Conservation (phyloP, 2,797 vertebrate genomes). For the Gymnocypris eckloni region DNA sequence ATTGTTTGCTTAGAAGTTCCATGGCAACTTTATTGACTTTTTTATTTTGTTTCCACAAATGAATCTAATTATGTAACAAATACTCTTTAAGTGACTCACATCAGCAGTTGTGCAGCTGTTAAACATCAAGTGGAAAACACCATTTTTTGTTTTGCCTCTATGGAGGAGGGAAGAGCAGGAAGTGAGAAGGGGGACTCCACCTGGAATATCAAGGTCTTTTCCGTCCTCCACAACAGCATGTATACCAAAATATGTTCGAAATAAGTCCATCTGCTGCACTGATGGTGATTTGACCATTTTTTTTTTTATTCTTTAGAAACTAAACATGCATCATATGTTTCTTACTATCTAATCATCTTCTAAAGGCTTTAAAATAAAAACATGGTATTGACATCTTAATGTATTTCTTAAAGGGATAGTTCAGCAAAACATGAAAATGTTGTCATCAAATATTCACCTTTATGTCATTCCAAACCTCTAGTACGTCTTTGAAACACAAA, state of each 20-base stretch:
- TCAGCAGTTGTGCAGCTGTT: constrained; percentile 51
- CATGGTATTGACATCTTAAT: background rate
- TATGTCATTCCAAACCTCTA: background rate
- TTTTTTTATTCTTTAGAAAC: background rate
- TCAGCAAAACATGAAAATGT: background rate
- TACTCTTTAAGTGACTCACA: constrained; percentile 51
- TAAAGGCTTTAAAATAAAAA: constrained; percentile 8
- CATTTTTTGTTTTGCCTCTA: constrained; percentile 36
- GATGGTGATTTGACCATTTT: background rate
- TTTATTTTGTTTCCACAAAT: constrained; percentile 37
- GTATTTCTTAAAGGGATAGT: background rate
- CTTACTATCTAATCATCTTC: background rate
- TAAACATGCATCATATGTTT: background rate
- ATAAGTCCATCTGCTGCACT: background rate
- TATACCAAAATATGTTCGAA: constrained; percentile 29
- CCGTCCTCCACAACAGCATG: constrained; percentile 12
- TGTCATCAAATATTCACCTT: background rate
- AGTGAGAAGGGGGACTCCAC: constrained; percentile 42
- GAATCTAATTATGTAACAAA: constrained; percentile 67
- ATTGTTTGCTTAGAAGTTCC: constrained; percentile 40
- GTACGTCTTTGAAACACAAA: background rate
- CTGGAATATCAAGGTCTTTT: constrained; percentile 54
- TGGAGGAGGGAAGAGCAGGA: constrained; percentile 52
- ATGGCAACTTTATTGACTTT: constrained; percentile 37
- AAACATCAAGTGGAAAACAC: constrained; percentile 43